These are phyloP conservation scores for Tetragnatha montana DNA, from an alignment of 2,888 invertebrate genomes.

Conservation along the genomic window DNA sequence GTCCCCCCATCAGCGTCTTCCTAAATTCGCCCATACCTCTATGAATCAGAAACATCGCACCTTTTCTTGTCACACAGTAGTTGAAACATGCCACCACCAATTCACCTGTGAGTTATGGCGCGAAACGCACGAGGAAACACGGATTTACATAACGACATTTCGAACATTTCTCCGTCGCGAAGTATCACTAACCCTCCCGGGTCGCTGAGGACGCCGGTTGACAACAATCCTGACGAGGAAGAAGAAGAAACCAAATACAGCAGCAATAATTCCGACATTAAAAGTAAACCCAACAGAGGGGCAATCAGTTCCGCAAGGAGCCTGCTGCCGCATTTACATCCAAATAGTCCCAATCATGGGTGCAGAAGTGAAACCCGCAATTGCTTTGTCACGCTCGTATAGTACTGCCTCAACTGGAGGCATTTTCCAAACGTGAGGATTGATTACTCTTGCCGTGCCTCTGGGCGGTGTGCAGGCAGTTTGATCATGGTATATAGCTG, in stretches of 20 bases:
- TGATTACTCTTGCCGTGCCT: conserved; percentile 49
- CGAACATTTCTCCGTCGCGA: background rate
- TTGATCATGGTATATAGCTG: background rate
- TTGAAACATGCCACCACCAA: background rate
- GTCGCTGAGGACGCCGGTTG: conserved; percentile 34
- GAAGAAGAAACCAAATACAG: background rate
- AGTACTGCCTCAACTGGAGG: background rate
- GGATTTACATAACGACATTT: background rate
- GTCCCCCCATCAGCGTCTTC: too few relatives aligned
- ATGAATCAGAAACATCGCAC: too few relatives aligned
- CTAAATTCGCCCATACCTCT: too few relatives aligned
- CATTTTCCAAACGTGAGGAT: conserved; percentile 18
- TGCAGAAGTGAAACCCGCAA: conserved; percentile 59
- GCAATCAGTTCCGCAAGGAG: conserved; percentile 60
- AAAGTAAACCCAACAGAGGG: background rate
- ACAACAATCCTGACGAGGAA: background rate
- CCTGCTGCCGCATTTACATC: conserved; percentile 39
- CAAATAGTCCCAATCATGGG: conserved; percentile 47
- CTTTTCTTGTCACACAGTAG: too few relatives aligned
- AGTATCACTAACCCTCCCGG: background rate
- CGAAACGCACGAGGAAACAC: background rate
- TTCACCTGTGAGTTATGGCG: background rate
- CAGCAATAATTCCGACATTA: background rate
- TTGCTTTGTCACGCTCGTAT: conserved; percentile 51
- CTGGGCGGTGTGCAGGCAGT: conserved; percentile 24